Conservation (phyloP, 2,888 invertebrate genomes). For the Leucozona laternaria region DNA sequence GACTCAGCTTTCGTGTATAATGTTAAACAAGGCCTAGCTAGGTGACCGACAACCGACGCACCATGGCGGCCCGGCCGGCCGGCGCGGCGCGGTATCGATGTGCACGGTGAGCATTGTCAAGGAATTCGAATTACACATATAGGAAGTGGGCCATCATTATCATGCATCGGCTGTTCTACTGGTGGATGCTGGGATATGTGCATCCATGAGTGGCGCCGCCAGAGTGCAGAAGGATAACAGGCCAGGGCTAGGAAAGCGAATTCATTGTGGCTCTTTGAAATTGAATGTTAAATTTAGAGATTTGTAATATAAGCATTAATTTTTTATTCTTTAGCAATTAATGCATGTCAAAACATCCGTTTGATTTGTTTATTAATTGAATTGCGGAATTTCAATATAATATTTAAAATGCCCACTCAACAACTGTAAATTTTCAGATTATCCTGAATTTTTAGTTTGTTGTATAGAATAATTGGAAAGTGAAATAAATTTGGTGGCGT, state of each 20-base stretch:
- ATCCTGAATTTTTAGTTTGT: background rate
- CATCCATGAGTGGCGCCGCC: conserved; percentile 7
- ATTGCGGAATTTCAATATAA: conserved; percentile 5
- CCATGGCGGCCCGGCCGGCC: no score
- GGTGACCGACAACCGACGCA: conserved; percentile 4
- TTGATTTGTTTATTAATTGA: conserved; percentile 61
- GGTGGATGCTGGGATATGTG: conserved; percentile 19
- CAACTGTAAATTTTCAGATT: background rate
- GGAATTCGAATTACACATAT: conserved; percentile 9
- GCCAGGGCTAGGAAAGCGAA: background rate
- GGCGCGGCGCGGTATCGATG: conserved; percentile 3
- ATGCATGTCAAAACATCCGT: conserved; percentile 31
- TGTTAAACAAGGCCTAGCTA: conserved; percentile 56
- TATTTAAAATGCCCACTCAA: background rate
- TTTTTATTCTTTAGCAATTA: conserved; percentile 11
- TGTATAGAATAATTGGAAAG: no score
- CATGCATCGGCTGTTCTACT: conserved; percentile 57
- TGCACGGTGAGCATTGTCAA: conserved; percentile 30
- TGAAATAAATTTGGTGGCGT: no score
- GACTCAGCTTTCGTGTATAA: background rate
- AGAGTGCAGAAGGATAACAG: background rate
- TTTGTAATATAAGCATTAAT: conserved; percentile 36
- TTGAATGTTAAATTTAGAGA: conserved; percentile 17
- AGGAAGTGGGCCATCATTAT: conserved; percentile 39
- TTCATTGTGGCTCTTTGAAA: conserved; percentile 1